A percentile compares a stretch with the other conserved stretches of the same genome.
Conservation (phyloP, 92 coral and sea anemone species). For the Siderastrea radians region DNA sequence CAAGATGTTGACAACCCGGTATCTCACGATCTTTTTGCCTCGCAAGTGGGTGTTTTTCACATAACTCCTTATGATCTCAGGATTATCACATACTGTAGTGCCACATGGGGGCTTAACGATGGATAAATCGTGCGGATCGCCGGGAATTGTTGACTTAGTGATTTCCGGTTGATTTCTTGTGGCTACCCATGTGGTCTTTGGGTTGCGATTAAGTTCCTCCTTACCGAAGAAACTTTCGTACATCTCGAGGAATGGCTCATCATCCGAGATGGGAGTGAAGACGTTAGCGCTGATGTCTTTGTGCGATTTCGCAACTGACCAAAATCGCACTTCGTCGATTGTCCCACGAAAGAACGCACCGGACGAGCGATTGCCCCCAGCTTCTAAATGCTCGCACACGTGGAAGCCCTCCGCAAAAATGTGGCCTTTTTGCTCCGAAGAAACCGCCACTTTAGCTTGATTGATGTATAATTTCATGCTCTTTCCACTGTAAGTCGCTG, state of each 20-base stretch:
- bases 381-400: slow-evolving; percentile 87
- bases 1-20: slow-evolving; percentile 89
- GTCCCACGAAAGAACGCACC: slow-evolving; percentile 84
- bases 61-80: slow-evolving; percentile 93
- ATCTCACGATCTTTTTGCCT: slow-evolving; percentile 69
- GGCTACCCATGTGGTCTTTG: slow-evolving; percentile 75
- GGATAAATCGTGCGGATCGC: slow-evolving; percentile 91
- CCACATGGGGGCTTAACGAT: slow-evolving; percentile 96
- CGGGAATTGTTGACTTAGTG: slow-evolving; percentile 87
- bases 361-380: slow-evolving; percentile 87
- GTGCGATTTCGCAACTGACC: slow-evolving; percentile 94
- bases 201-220: slow-evolving; percentile 30
- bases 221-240: slow-evolving; percentile 77
- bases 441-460: slow-evolving; percentile 95
- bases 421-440: slow-evolving; percentile 90
- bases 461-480: slow-evolving; percentile 92
- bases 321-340: slow-evolving; percentile 91
- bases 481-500: slow-evolving; percentile 92
- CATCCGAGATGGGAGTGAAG: slow-evolving; percentile 56
- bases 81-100: slow-evolving; percentile 94
- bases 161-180: slow-evolving; percentile 77
- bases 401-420: slow-evolving; percentile 84
- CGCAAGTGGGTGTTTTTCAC: slow-evolving; percentile 80
- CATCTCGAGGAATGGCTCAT: slow-evolving; percentile 44
- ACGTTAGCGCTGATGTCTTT: slow-evolving; percentile 76